phyloP scores from a whole-genome alignment of 2,797 vertebrate species.

The Sciaenops ocellatus region DNA sequence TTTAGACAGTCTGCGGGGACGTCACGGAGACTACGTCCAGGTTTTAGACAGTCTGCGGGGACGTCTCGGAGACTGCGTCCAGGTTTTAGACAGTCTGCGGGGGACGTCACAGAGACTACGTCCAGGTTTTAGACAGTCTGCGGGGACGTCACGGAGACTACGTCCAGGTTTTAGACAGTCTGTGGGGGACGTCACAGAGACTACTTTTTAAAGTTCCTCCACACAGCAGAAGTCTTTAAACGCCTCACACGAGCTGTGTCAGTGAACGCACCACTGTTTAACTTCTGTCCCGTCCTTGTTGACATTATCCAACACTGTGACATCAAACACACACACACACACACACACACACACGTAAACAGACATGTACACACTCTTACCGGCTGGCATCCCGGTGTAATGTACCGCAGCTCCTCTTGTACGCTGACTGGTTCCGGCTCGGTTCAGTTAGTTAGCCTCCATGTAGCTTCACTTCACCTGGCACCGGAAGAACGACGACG shows the following conservation, averaged over 20 bases:
- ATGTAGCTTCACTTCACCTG: conserved; percentile 63
- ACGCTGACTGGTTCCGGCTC: conserved; percentile 5
- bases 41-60: too few relatives aligned
- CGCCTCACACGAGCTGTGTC: conserved; percentile 12
- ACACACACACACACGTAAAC: not conserved
- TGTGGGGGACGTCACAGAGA: not conserved
- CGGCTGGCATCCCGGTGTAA: conserved; percentile 77
- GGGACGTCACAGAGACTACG: too few relatives aligned
- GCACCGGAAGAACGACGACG: conserved; percentile 12
- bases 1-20: too few relatives aligned
- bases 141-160: too few relatives aligned
- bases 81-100: too few relatives aligned
- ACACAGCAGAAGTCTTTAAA: not conserved
- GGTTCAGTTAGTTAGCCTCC: conserved; percentile 68
- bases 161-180: too few relatives aligned
- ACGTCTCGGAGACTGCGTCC: too few relatives aligned
- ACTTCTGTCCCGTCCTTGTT: not conserved
- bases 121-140: too few relatives aligned
- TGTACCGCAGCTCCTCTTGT: conserved; percentile 55
- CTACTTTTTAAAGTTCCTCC: too few relatives aligned
- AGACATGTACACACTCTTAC: conserved; percentile 58
- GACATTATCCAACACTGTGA: conserved; percentile 13
- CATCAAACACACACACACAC: conserved; percentile 35
- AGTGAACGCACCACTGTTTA: conserved; percentile 55
- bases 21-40: too few relatives aligned